Evolutionary conservation across 2,888 invertebrate species (phyloP), one percentile per base, ranked within the genome.

Genomic region (Ichneumoninae sp.): DNA sequence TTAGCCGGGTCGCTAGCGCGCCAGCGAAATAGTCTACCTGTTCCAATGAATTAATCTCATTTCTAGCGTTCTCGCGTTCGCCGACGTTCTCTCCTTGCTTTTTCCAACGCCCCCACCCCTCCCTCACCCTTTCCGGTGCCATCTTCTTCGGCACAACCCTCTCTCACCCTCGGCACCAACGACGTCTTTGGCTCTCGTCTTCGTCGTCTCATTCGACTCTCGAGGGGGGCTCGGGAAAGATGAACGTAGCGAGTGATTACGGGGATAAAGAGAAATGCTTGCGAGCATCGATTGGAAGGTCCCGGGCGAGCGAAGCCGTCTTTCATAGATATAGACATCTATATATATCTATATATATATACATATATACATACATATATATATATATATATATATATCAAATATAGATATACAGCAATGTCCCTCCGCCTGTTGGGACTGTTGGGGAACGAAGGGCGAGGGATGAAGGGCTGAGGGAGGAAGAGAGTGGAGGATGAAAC

Each of bases 401-500:
- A n/a, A 57, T n/a, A 77, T 57, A 40, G 52, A 44, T 78, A 69
- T 57, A 57, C 52, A 66, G 5, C 52, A 65, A 33, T 52, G 65
- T 6, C 40, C 62, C 62, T 40, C 52, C 40, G 66, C 30, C 65
- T 72, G 66, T 68, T 65, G 54, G 26, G 47, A 44, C 69, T 65
- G 13, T 44, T 30, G 60, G 80, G 76, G 62, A 26, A 54, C 60
- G 36, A 50, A 69, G 54, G 22, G 60, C 52, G 19, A 44, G 68
- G 47, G 69, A 52, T 7, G 19, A 69, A 69, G 69, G 71, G 50
- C 33, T 6, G 69, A 82, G 83, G 44, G 66, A 76, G 80, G 68
- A 65, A 54, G 57, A 54, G 71, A 65, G 47, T 50, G 33, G 87
- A 85, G 87, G 86, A 88, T 86, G 88, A 87, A 90, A 87, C 90